phyloP scores from a whole-genome alignment of 2,888 invertebrate species.

The Antitype chi region DNA sequence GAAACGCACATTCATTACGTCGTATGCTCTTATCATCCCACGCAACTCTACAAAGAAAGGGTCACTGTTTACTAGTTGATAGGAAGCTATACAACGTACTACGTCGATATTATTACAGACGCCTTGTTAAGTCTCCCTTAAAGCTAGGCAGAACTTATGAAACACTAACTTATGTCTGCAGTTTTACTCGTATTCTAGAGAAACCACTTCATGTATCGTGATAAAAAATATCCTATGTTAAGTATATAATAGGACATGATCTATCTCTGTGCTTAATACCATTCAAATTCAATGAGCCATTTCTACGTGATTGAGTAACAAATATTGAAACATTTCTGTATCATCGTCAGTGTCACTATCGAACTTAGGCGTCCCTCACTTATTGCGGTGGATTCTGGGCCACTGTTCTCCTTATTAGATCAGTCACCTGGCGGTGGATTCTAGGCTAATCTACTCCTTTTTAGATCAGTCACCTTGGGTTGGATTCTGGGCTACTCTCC shows the following conservation, averaged over 20 bases:
- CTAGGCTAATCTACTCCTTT: too few relatives aligned
- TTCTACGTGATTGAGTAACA: background rate
- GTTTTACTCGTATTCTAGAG: background rate
- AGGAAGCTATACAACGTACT: conserved; percentile 17
- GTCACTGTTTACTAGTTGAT: conserved; percentile 38
- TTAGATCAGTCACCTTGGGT: too few relatives aligned
- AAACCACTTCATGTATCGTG: background rate
- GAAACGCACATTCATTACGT: conserved; percentile 22
- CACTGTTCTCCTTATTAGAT: too few relatives aligned
- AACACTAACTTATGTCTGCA: background rate
- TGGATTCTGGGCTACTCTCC: too few relatives aligned
- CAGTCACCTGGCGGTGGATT: too few relatives aligned
- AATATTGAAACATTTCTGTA: background rate
- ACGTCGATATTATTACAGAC: background rate
- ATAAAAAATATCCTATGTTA: background rate
- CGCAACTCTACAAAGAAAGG: conserved; percentile 48
- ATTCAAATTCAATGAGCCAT: background rate
- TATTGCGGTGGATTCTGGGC: background rate
- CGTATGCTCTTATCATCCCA: conserved; percentile 31
- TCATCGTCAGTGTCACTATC: background rate
- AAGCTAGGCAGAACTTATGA: background rate
- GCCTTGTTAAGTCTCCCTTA: background rate
- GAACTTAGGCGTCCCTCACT: background rate
- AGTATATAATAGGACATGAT: background rate
- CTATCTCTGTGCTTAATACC: background rate